Percentiles rank a stretch among this genome's conserved stretches.
Conservation (phyloP, 2,888 invertebrate species). For the Tetramorium bicarinatum region DNA sequence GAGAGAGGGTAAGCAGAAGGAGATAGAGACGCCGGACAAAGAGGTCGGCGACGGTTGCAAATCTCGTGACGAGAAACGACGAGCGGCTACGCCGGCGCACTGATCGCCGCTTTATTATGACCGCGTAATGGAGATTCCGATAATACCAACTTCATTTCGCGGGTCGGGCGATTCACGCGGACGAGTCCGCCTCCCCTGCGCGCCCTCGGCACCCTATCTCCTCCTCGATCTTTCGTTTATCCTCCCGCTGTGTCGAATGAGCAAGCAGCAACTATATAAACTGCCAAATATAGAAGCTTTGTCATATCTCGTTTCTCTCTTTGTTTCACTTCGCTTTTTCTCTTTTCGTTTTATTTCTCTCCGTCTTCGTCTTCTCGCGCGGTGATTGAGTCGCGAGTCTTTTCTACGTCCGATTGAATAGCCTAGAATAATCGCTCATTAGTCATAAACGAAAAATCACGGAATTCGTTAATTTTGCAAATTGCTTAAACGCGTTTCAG, state of each 20-base stretch:
- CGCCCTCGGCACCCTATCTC: slow-evolving; percentile 6
- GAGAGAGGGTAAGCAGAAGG: slow-evolving; percentile 16
- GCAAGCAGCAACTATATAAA: slow-evolving; percentile 18
- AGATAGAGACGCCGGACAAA: slow-evolving; percentile 35
- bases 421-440: slow-evolving; percentile 41
- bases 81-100: slow-evolving; percentile 7
- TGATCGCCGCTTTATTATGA: slow-evolving; percentile 59
- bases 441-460: slow-evolving; percentile 11
- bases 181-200: slow-evolving; percentile 44
- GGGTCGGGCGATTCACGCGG: slow-evolving; percentile 30
- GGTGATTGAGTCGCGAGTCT: slow-evolving; percentile 31
- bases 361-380: background rate
- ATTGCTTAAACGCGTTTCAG: slow-evolving; percentile 53
- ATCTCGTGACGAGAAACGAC: slow-evolving; percentile 52
- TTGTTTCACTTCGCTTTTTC: background rate
- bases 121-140: slow-evolving; percentile 60
- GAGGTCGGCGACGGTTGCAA: slow-evolving; percentile 50
- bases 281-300: slow-evolving; percentile 1
- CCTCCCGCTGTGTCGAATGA: slow-evolving; percentile 16
- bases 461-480: slow-evolving; percentile 42
- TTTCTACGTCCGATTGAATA: slow-evolving; percentile 24
- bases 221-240: slow-evolving; percentile 44
- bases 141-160: slow-evolving; percentile 58
- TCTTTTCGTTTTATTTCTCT: background rate
- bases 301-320: background rate